phyloP scores from a whole-genome alignment of 2,797 vertebrate species.

The Sphenopsis melanotis region DNA sequence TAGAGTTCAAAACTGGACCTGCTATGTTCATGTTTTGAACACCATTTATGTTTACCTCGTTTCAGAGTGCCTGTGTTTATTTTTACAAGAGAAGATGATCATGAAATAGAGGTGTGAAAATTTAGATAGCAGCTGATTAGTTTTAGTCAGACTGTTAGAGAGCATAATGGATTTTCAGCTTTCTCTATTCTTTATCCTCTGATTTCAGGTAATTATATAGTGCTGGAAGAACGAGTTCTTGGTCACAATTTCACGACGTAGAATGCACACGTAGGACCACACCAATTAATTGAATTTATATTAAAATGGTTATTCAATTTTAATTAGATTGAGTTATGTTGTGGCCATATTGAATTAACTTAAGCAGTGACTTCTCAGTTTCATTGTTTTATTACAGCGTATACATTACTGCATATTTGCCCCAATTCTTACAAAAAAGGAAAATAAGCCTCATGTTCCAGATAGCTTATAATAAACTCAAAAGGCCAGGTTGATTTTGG shows the following conservation, averaged over 20 bases:
- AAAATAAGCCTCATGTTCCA: background rate
- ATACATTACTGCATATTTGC: background rate
- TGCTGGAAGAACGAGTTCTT: slow-evolving; percentile 67
- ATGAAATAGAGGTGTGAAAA: slow-evolving; percentile 74
- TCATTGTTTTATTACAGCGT: background rate
- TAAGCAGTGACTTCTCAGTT: slow-evolving; percentile 5
- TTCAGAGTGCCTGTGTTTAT: slow-evolving; percentile 13
- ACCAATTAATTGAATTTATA: slow-evolving; percentile 75
- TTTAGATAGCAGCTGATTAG: slow-evolving; percentile 78
- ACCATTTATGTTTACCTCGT: slow-evolving; percentile 3
- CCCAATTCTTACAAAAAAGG: background rate
- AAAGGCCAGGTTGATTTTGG: background rate
- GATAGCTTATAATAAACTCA: background rate
- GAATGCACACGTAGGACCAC: slow-evolving; percentile 41
- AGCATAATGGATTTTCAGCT: slow-evolving; percentile 70
- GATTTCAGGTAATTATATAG: slow-evolving; percentile 71
- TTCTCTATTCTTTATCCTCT: slow-evolving; percentile 69
- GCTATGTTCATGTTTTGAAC: background rate
- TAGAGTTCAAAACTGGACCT: background rate
- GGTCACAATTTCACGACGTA: slow-evolving; percentile 61
- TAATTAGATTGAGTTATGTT: slow-evolving; percentile 52
- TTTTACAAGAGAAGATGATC: slow-evolving; percentile 55
- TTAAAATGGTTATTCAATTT: slow-evolving; percentile 69
- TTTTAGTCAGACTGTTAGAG: slow-evolving; percentile 69
- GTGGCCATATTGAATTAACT: slow-evolving; percentile 34